phyloP scores from a whole-genome alignment of 1,140 invertebrate species.

The Catajapyx aquilonaris region DNA sequence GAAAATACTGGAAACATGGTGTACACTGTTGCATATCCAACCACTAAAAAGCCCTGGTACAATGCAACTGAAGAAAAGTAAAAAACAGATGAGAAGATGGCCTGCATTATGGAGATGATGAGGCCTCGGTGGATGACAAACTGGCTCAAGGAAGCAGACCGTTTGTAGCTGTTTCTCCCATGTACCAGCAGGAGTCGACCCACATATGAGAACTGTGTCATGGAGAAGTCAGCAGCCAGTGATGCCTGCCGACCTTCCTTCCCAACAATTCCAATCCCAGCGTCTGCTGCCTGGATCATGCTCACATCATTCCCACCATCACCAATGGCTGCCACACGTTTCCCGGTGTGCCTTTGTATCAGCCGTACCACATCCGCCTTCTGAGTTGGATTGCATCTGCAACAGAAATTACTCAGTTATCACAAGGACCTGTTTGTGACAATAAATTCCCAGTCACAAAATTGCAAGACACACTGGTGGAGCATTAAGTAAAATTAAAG shows the following conservation, averaged over 20 bases:
- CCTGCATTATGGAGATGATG: constrained; percentile 98
- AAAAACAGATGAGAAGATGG: constrained; percentile 95
- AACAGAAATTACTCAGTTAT: no score
- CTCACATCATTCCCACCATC: constrained; percentile 78
- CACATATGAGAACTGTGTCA: constrained; percentile 78
- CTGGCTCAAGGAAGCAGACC: constrained; percentile 86
- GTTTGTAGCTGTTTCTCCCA: constrained; percentile 84
- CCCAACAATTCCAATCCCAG: constrained; percentile 84
- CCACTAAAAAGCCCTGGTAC: constrained; percentile 96
- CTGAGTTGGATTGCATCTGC: constrained; percentile 96
- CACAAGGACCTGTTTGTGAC: no score
- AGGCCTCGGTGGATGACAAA: constrained; percentile 97
- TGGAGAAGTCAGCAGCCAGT: constrained; percentile 95
- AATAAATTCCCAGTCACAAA: no score
- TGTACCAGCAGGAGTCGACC: constrained; percentile 78
- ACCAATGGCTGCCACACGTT: constrained; percentile 58
- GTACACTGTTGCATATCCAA: constrained; percentile 95
- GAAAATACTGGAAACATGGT: constrained; percentile 98
- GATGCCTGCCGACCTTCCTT: constrained; percentile 89
- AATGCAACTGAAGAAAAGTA: constrained; percentile 93
- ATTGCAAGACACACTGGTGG: no score
- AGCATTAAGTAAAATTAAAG: no score
- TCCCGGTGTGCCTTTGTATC: constrained; percentile 70
- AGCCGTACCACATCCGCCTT: constrained; percentile 88
- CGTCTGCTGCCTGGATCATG: constrained; percentile 91